Percentiles rank a stretch among this genome's conserved stretches.
Evolutionary conservation across 2,113 vertebrate genomes (phyloP).

Genomic region (Redunca redunca): DNA sequence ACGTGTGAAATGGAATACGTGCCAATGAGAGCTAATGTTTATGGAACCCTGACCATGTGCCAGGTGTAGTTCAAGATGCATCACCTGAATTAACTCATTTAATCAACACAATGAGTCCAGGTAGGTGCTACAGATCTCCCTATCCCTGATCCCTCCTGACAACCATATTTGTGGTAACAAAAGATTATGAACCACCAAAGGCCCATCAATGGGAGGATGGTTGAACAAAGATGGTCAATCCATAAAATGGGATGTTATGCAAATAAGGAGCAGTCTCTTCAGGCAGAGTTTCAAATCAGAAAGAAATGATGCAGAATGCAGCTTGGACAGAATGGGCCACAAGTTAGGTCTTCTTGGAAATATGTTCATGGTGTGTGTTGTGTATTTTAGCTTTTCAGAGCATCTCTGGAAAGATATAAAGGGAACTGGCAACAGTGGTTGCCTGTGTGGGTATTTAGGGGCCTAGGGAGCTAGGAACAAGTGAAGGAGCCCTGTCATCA

Average conservation of each 20-base stretch:
- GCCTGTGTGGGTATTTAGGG: background rate
- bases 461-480: background rate
- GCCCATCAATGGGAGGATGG: background rate
- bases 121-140: background rate
- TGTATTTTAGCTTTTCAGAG: background rate
- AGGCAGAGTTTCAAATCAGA: background rate
- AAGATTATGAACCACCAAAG: background rate
- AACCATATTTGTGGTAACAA: background rate
- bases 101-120: background rate
- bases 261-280: background rate
- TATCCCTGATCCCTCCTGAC: background rate
- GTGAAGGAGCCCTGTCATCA: background rate
- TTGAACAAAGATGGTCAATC: background rate
- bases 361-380: background rate
- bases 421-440: background rate
- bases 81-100: background rate
- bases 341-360: background rate
- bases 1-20: fast-evolving
- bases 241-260: background rate
- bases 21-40: background rate
- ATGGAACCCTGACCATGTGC: background rate
- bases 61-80: background rate
- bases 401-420: background rate
- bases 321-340: background rate
- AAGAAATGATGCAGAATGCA: background rate